These are phyloP conservation scores for Rhagoletis zephyria DNA, from an alignment of 1,140 invertebrate species.

Conservation along the genomic window DNA sequence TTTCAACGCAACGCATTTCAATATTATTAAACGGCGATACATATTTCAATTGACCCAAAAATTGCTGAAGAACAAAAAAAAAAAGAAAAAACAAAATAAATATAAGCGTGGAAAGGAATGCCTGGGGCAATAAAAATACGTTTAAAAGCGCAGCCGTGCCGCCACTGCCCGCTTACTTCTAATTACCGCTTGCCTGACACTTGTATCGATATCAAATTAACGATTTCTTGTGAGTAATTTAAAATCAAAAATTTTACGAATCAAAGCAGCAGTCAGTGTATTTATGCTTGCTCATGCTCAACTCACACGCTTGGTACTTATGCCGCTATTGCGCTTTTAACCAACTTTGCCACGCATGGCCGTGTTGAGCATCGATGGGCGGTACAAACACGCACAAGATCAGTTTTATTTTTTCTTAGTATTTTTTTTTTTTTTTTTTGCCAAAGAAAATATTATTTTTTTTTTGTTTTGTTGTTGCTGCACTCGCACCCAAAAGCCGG, in stretches of 20 bases:
- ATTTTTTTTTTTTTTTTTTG: slow-evolving; percentile 1
- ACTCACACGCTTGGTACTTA: background rate
- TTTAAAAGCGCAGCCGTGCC: background rate
- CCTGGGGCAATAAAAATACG: background rate
- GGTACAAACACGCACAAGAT: slow-evolving; percentile 12
- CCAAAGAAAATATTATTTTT: slow-evolving; percentile 16
- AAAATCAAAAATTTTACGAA: slow-evolving; percentile 14
- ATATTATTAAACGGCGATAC: background rate
- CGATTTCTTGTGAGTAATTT: slow-evolving; percentile 25
- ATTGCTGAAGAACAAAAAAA: background rate
- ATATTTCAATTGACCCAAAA: slow-evolving; percentile 17
- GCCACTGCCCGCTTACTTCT: background rate
- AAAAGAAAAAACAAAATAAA: background rate
- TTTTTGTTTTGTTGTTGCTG: background rate
- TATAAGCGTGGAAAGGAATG: background rate
- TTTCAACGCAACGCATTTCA: background rate
- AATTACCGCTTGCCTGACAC: background rate
- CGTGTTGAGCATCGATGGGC: background rate
- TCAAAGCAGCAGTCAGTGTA: background rate
- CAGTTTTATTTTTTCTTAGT: slow-evolving; percentile 17
- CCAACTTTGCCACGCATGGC: background rate
- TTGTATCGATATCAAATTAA: slow-evolving; percentile 44
- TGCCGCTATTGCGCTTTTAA: background rate
- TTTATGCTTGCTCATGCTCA: slow-evolving; percentile 22
- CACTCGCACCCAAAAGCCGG: background rate